These are phyloP conservation scores for Mactra quadrangularis DNA, from an alignment of 1,140 invertebrate species.

Conservation along the genomic window DNA sequence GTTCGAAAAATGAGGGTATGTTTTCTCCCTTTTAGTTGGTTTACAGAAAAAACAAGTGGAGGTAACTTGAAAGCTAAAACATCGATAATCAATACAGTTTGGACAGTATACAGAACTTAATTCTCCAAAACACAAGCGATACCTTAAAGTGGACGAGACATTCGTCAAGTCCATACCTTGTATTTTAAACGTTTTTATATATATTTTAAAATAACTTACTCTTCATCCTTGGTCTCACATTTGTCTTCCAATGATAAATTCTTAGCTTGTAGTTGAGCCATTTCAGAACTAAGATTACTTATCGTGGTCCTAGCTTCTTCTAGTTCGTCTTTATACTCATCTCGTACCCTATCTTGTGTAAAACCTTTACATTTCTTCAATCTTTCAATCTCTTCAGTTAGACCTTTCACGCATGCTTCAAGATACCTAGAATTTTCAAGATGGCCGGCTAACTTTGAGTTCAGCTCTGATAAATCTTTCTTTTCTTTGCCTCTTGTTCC, in stretches of 20 bases:
- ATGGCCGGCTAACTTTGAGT: constrained; percentile 24
- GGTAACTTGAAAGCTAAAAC: too few relatives aligned
- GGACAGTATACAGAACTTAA: too few relatives aligned
- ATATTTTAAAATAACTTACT: constrained; percentile 19
- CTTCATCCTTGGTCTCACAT: constrained; percentile 15
- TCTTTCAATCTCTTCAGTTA: constrained; percentile 16
- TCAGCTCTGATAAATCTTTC: constrained; percentile 33
- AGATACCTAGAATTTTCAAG: constrained; percentile 44
- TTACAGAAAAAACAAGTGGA: too few relatives aligned
- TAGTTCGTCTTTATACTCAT: constrained; percentile 52
- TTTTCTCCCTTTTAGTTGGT: too few relatives aligned
- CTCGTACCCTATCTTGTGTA: constrained; percentile 2
- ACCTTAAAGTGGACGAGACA: too few relatives aligned
- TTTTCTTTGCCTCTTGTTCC: constrained; percentile 42
- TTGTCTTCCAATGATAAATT: constrained; percentile 35
- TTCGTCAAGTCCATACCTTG: too few relatives aligned
- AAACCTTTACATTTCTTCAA: constrained; percentile 41
- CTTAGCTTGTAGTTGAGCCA: constrained; percentile 19
- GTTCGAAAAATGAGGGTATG: too few relatives aligned
- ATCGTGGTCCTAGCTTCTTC: constrained; percentile 21
- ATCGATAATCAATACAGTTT: too few relatives aligned
- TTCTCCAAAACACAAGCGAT: too few relatives aligned
- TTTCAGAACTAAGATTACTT: background rate
- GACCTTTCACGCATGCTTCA: constrained; percentile 29
- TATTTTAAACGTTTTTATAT: too few relatives aligned